phyloP scores from a whole-genome alignment of 1,140 invertebrate genomes.

The Lasioglossum baleicum region DNA sequence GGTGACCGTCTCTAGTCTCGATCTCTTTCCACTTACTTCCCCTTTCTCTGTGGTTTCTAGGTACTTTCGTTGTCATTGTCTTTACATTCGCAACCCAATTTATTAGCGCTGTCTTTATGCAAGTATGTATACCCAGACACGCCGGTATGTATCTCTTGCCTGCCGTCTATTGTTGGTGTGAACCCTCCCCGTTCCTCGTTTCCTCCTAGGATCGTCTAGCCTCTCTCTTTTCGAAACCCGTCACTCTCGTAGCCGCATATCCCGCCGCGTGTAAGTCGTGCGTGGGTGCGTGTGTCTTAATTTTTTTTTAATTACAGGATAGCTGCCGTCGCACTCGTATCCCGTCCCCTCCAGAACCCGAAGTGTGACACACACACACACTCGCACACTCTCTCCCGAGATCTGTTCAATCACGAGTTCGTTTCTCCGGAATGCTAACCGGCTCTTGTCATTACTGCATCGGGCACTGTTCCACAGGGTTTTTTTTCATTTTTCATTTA shows the following conservation, averaged over 20 bases:
- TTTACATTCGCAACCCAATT: slow-evolving; percentile 37
- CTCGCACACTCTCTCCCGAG: not conserved
- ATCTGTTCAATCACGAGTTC: slow-evolving; percentile 26
- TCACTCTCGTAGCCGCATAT: not conserved
- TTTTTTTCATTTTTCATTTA: not conserved
- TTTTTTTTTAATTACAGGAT: slow-evolving; percentile 74
- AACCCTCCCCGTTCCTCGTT: no score
- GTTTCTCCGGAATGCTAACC: slow-evolving; percentile 14
- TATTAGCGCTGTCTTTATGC: slow-evolving; percentile 43
- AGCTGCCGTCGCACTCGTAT: slow-evolving; percentile 79
- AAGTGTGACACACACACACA: not conserved
- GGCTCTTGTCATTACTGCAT: slow-evolving; percentile 2
- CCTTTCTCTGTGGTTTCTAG: slow-evolving; percentile 57
- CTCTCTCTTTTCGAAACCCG: not conserved
- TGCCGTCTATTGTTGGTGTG: not conserved
- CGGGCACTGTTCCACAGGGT: not conserved
- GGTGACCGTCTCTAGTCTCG: not conserved
- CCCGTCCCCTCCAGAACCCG: slow-evolving; percentile 59
- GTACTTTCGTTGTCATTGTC: slow-evolving; percentile 54
- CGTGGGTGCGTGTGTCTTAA: slow-evolving; percentile 58
- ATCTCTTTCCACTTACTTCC: slow-evolving; percentile 18
- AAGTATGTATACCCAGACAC: slow-evolving; percentile 41
- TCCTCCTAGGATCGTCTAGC: no score
- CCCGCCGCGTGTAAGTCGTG: not conserved
- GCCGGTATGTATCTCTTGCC: slow-evolving; percentile 48